Evolutionary conservation across 2,113 vertebrate genomes (phyloP).

Genomic region (Equus przewalskii): DNA sequence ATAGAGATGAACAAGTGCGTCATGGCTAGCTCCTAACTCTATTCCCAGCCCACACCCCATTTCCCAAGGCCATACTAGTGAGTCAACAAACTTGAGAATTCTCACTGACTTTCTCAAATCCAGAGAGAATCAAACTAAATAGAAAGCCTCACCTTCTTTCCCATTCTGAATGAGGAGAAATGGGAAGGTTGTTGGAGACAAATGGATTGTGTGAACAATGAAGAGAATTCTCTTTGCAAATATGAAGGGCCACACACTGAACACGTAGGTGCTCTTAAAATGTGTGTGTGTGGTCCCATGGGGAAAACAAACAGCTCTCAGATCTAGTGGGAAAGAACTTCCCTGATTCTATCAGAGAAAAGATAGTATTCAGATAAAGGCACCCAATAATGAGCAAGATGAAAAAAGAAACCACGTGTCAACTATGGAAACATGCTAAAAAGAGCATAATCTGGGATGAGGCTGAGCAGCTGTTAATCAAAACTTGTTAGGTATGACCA

Average conservation of each 20-base stretch:
- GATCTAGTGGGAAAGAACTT: not conserved
- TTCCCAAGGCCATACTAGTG: not conserved
- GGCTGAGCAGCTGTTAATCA: not conserved
- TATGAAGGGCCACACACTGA: not conserved
- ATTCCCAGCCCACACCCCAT: not conserved
- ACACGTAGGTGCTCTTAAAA: not conserved
- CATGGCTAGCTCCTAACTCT: not conserved
- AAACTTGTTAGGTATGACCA: not conserved
- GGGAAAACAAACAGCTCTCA: not conserved
- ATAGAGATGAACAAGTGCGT: not conserved
- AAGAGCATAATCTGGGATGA: not conserved
- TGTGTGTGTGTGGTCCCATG: not conserved
- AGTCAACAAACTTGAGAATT: not conserved
- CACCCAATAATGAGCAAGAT: not conserved
- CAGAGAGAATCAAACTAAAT: not conserved
- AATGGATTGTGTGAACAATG: not conserved
- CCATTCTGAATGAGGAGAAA: not conserved
- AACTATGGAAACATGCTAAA: not conserved
- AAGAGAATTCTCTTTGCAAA: not conserved
- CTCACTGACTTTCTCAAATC: slow-evolving; percentile 24
- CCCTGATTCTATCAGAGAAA: not conserved
- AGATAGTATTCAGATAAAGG: not conserved
- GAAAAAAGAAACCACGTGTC: not conserved
- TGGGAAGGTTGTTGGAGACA: not conserved
- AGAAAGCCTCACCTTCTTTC: not conserved